Evolutionary conservation across 2,888 invertebrate genomes (phyloP), one percentile per base, ranked within the genome.

Genomic region (Disparrhopalites patrizii): DNA sequence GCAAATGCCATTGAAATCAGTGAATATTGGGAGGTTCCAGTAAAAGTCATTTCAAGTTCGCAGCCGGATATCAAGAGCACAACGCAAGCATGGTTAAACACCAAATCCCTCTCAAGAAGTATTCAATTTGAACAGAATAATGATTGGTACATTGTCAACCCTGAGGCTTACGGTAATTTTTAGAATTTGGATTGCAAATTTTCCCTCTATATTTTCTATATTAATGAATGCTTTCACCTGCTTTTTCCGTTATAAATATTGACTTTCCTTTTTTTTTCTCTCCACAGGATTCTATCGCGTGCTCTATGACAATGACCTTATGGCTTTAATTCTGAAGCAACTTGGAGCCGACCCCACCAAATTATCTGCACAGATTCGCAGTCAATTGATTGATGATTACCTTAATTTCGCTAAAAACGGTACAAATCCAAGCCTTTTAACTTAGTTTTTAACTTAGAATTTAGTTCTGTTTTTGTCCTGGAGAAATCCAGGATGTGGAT

Each of bases 371-470:
- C 66, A 69, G 13, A 67, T 69, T 10, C 65, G 73, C 36, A 70
- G 68, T 62, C 71, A 72, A 55, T 47, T 73, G 4, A 30, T 73
- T 13, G 73, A 73, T 51, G 73, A 73, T 50, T 72, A 73, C 63
- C 72, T 73, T 57, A 72, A 68, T 20, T 65, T 69, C 15, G 68
- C 69, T 27, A 68, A 62, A 47, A 67, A 70, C n/a, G 65, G 73
- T 71, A 63, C n/a, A n/a, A n/a, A n/a, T n/a, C n/a, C n/a, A n/a
- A n/a, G n/a, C n/a, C n/a, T n/a, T n/a, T n/a, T n/a, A n/a, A n/a
- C n/a, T n/a, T n/a, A n/a, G n/a, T n/a, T n/a, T n/a, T n/a, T n/a
- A n/a, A n/a, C n/a, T n/a, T n/a, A n/a, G n/a, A n/a, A n/a, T n/a
- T n/a, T n/a, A n/a, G n/a, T n/a, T n/a, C n/a, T n/a, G n/a, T n/a